Evolutionary conservation across 2,113 vertebrate species (phyloP).

Genomic region (Syngnathus scovelli): DNA sequence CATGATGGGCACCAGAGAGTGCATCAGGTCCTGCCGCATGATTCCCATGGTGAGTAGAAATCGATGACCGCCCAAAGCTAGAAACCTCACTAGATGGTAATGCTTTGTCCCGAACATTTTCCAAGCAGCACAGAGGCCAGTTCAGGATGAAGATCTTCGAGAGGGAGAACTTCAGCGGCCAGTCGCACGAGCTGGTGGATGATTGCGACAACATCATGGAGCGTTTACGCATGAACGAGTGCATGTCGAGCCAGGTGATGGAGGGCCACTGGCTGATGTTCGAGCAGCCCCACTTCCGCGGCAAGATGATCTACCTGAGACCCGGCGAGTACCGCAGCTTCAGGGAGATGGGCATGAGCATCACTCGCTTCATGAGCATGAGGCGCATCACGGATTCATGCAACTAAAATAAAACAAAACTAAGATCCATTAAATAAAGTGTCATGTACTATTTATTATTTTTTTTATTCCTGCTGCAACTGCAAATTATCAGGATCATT

Average conservation of each 20-base stretch:
- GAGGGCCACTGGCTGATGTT: constrained; percentile 76
- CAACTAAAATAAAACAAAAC: too few species aligned
- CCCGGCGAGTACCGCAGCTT: constrained; percentile 68
- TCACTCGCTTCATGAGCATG: constrained; percentile 55
- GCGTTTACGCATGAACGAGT: constrained; percentile 3
- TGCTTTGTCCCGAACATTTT: not conserved
- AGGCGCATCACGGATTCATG: constrained; percentile 56
- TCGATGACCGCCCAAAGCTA: not conserved
- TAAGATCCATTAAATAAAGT: too few species aligned
- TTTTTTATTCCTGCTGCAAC: too few species aligned
- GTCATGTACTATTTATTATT: too few species aligned
- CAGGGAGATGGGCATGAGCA: constrained; percentile 53
- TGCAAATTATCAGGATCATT: too few species aligned
- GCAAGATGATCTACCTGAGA: constrained; percentile 66
- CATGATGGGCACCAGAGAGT: constrained; percentile 52
- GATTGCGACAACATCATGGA: constrained; percentile 5
- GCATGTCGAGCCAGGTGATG: constrained; percentile 57
- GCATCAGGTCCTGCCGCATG: constrained; percentile 66
- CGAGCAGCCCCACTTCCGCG: constrained; percentile 69
- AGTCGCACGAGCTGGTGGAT: not conserved
- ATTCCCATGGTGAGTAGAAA: constrained; percentile 58
- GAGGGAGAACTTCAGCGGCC: constrained; percentile 9
- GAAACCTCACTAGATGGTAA: too few species aligned
- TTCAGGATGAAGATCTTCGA: constrained; percentile 53
- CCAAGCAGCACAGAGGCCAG: constrained; percentile 41